phyloP scores from a whole-genome alignment of 1,140 invertebrate genomes.

The Aporrectodea caliginosa region DNA sequence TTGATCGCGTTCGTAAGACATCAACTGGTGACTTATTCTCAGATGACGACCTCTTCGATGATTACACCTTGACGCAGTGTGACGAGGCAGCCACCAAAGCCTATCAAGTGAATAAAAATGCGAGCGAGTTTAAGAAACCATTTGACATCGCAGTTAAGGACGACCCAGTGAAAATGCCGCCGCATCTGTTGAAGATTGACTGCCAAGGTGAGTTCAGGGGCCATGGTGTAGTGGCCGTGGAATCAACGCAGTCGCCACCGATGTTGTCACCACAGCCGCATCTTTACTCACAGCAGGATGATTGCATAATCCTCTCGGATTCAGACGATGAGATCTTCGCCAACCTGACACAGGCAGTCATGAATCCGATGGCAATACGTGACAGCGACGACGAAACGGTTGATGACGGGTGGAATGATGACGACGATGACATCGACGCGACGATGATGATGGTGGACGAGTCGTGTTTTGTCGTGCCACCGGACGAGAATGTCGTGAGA shows the following conservation, averaged over 20 bases:
- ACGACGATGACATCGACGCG: not conserved
- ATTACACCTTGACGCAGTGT: not conserved
- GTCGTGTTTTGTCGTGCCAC: not conserved
- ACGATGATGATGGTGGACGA: not conserved
- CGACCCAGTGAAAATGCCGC: not conserved
- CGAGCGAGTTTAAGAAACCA: not conserved
- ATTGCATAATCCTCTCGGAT: not conserved
- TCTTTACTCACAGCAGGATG: not conserved
- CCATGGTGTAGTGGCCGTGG: no score
- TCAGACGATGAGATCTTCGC: not conserved
- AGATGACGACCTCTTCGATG: not conserved
- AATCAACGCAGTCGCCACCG: no score
- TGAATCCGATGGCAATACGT: not conserved
- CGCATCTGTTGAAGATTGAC: not conserved
- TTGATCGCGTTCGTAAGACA: not conserved
- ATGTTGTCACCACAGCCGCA: not conserved
- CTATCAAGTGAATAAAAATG: no score
- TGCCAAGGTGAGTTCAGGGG: not conserved
- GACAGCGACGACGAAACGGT: not conserved
- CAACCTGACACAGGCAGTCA: not conserved
- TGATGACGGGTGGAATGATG: not conserved
- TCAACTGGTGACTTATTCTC: not conserved
- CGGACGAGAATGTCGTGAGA: not conserved
- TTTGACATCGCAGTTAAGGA: not conserved
- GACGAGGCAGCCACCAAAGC: no score